Evolutionary conservation across 2,113 vertebrate species (phyloP), one percentile per base, ranked within the genome.

Genomic region (Vanacampus margaritifer): DNA sequence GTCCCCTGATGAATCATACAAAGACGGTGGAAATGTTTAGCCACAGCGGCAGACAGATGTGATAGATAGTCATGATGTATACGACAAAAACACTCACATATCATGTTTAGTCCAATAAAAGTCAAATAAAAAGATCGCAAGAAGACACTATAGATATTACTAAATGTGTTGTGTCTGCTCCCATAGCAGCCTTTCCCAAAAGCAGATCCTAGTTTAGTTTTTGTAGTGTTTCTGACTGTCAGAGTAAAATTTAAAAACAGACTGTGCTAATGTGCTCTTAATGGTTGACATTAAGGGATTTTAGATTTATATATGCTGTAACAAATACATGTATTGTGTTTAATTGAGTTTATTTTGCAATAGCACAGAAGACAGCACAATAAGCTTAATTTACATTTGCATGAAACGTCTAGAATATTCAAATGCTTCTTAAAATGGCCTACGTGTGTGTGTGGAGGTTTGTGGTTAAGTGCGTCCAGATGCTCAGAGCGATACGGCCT

Each of bases 381-480:
- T 32, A 32, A 4, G 28, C 4, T 32, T 32, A 32, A 12, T 46
- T 16, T 19, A 50, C 48, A n/a, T 21, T 50, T 9, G 9, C 48
- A 50, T 9, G 48, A 50, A 8, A 50, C 4, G 21, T 51, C 48
- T 0, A 32, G 26, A 32, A 19, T 28, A 6, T 32, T 57, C 1
- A 57, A 57, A 57, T 32, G 26, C n/a, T 32, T 57, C 13, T 14
- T 28, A 24, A 53, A 53, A 53, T 5, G 23, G 17, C 2, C 6
- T 39, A 36, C 21, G 36, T 60, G 58, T 51, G 54, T 67, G 50
- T 48, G 19, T 21, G 73, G 78, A 79, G 71, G 76, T 74, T 75
- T 72, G 64, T 65, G 79, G 69, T 69, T 81, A 89, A 89, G 67
- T 65, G 69, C 69, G 80, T 89, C 89, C 87, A 87, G 85, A 90